Percentiles rank a stretch among this genome's conserved stretches.
Evolutionary conservation across 2,888 invertebrate genomes (phyloP).

Genomic region (Gortyna flavago): DNA sequence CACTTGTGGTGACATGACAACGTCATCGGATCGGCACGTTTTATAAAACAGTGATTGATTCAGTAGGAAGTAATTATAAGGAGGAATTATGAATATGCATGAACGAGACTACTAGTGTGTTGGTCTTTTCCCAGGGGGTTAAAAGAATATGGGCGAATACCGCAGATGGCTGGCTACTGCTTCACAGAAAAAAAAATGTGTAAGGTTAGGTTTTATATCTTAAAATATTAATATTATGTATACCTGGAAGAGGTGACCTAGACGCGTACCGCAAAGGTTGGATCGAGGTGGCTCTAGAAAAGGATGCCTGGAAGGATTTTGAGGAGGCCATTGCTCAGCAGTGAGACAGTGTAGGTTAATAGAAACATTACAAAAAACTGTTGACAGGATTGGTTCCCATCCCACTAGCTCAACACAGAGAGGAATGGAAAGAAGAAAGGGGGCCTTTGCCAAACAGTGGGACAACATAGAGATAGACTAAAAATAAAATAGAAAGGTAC

Average conservation of each 20-base stretch:
- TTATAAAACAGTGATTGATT: slow-evolving; percentile 43
- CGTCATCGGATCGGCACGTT: slow-evolving; percentile 50
- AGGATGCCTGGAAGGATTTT: not conserved
- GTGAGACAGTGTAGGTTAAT: not conserved
- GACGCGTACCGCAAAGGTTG: not conserved
- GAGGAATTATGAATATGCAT: slow-evolving; percentile 16
- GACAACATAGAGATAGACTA: no score
- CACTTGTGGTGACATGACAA: slow-evolving; percentile 44
- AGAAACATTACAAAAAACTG: no score
- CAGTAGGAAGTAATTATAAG: slow-evolving; percentile 48
- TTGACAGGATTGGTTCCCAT: not conserved
- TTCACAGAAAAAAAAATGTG: not conserved
- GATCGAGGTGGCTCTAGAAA: not conserved
- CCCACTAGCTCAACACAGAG: not conserved
- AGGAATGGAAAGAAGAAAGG: not conserved
- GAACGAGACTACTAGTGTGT: not conserved
- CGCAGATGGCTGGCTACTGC: not conserved
- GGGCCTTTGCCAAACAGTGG: not conserved
- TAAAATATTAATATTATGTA: no score
- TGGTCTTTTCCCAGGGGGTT: slow-evolving; percentile 9
- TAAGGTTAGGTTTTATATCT: not conserved
- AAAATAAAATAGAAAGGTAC: not conserved
- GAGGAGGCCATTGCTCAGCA: not conserved
- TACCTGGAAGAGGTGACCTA: no score
- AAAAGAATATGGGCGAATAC: not conserved